Percentiles rank a stretch among this genome's conserved stretches.
phyloP scores from a whole-genome alignment of 2,113 vertebrate genomes.

The Symphodus melops region DNA sequence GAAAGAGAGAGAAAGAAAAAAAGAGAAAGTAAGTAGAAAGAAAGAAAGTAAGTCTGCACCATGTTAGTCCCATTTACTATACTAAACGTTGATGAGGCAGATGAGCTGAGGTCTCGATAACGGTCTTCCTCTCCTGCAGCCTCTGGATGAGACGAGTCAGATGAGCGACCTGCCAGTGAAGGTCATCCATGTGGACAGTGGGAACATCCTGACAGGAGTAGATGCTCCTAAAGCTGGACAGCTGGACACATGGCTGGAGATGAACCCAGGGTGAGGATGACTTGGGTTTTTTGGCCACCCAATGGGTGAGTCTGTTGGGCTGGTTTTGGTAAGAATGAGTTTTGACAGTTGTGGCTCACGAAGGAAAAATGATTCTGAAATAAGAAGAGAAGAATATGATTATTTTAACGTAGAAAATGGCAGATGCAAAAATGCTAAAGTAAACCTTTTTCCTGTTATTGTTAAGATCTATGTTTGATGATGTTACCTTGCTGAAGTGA shows the following conservation, averaged over 20 bases:
- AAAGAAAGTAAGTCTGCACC: no score
- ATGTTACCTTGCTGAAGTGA: no score
- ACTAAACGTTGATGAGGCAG: no score
- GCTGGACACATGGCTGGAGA: constrained; percentile 96
- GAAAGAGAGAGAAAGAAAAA: no score
- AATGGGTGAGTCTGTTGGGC: background rate
- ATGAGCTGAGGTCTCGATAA: background rate
- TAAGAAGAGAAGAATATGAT: no score
- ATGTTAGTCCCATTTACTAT: no score
- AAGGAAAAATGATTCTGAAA: background rate
- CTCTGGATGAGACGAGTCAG: constrained; percentile 96
- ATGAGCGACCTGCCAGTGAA: constrained; percentile 98
- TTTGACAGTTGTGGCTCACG: background rate
- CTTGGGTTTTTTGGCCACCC: background rate
- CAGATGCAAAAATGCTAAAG: no score
- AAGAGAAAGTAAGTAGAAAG: no score
- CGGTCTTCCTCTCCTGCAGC: constrained; percentile 76
- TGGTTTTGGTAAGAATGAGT: background rate
- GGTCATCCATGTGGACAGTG: constrained; percentile 96
- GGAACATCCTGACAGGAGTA: constrained; percentile 94
- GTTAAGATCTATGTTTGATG: no score
- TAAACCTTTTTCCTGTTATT: no score
- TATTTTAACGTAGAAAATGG: no score
- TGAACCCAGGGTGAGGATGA: constrained; percentile 94
- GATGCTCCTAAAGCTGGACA: constrained; percentile 95